A percentile compares a stretch with the other conserved stretches of the same genome.
Conservation (phyloP, 1,140 invertebrate genomes). For the Limonius californicus region DNA sequence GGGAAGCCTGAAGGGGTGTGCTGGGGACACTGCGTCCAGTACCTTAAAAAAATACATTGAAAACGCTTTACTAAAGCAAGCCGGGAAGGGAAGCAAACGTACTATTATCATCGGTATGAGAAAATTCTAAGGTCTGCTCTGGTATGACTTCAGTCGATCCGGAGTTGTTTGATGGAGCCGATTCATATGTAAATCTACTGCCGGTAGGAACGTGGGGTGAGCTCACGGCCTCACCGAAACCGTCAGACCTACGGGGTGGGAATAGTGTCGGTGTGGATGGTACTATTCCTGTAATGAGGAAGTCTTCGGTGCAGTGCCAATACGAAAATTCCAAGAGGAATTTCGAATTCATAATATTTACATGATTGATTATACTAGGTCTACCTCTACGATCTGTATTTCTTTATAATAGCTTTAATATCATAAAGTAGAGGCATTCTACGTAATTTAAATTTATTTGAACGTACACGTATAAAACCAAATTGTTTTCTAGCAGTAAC, state of each 20-base stretch:
- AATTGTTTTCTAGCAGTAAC: no score
- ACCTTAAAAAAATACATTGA: conserved; percentile 40
- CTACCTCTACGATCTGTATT: no score
- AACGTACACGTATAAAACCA: no score
- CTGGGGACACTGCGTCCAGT: conserved; percentile 67
- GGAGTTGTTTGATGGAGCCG: conserved; percentile 31
- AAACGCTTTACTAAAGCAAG: background rate
- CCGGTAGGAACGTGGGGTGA: conserved; percentile 71
- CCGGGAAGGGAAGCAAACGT: conserved; percentile 14
- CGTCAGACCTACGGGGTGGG: conserved; percentile 77
- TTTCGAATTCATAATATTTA: no score
- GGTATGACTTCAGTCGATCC: conserved; percentile 38
- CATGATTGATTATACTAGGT: background rate
- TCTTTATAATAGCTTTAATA: no score
- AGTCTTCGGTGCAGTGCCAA: no score
- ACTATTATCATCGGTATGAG: conserved; percentile 40
- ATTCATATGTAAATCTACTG: conserved; percentile 71
- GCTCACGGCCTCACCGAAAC: conserved; percentile 88
- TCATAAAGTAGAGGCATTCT: no score
- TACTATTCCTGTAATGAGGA: conserved; percentile 60
- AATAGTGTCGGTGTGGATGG: conserved; percentile 86
- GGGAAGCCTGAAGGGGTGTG: conserved; percentile 69
- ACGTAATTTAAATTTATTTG: no score
- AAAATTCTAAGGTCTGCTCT: conserved; percentile 42
- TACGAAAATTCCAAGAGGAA: no score